Evolutionary conservation across 2,113 vertebrate genomes (phyloP).

Genomic region (Perca schrenkii): DNA sequence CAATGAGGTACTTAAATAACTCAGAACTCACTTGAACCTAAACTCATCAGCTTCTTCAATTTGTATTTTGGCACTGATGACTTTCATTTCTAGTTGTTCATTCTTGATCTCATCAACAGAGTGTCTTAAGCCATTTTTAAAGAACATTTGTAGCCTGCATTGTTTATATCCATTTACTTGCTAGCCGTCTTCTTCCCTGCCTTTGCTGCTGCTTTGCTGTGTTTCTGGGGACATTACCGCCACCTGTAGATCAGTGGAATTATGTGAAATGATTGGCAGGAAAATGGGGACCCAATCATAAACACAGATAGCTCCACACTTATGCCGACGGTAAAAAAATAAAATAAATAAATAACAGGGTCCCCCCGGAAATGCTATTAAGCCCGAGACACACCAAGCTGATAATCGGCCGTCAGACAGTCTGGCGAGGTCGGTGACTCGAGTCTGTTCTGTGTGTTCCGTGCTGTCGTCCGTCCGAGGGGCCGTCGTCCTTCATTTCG

Average conservation of each 20-base stretch:
- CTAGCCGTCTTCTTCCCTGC: constrained; percentile 7
- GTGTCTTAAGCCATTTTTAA: too few species aligned
- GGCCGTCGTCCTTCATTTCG: too few species aligned
- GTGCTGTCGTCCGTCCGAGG: too few species aligned
- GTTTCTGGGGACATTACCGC: not conserved
- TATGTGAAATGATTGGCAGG: not conserved
- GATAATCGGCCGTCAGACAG: too few species aligned
- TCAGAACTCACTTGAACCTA: not conserved
- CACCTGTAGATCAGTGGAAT: constrained; percentile 21
- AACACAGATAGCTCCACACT: not conserved
- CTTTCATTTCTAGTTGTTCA: not conserved
- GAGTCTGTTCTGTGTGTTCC: too few species aligned
- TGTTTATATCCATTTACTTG: not conserved
- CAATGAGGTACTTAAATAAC: not conserved
- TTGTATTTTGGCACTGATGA: not conserved
- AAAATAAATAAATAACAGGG: not conserved
- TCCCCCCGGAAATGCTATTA: not conserved
- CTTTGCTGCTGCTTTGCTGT: not conserved
- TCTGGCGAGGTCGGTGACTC: too few species aligned
- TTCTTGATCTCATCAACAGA: not conserved
- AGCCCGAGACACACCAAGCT: too few species aligned
- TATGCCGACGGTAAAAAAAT: not conserved
- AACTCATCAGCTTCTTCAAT: not conserved
- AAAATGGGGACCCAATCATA: not conserved
- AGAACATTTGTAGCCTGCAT: not conserved